phyloP scores from a whole-genome alignment of 2,888 invertebrate genomes.

The Muschampia plurimacula region DNA sequence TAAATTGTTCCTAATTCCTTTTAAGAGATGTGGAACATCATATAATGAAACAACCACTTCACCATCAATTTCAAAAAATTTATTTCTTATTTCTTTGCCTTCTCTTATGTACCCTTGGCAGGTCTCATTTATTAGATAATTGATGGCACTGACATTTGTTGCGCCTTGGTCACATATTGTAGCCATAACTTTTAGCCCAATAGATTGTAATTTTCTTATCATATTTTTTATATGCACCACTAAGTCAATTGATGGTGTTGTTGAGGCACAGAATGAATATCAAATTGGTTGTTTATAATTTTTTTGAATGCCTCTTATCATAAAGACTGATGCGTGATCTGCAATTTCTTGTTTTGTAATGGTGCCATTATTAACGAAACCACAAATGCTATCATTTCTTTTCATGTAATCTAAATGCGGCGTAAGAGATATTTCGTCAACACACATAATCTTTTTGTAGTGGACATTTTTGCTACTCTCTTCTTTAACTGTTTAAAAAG shows the following conservation, averaged over 20 bases:
- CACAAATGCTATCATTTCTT: neutral
- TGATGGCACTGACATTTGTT: neutral
- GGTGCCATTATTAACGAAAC: neutral
- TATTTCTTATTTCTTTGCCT: neutral
- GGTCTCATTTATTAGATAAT: slow-evolving; percentile 2
- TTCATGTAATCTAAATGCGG: neutral
- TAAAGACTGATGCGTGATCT: neutral
- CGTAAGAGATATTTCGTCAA: neutral
- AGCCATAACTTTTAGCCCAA: neutral
- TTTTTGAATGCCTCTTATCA: neutral
- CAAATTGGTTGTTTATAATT: neutral
- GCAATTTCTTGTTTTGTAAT: neutral
- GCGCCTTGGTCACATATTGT: slow-evolving; percentile 1
- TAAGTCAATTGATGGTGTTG: neutral
- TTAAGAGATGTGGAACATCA: neutral
- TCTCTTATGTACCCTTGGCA: neutral
- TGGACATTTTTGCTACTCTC: neutral
- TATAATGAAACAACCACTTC: neutral
- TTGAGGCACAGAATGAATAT: neutral
- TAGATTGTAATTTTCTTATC: neutral
- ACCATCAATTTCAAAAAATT: neutral
- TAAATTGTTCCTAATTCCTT: neutral
- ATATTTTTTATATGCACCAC: neutral
- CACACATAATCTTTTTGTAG: neutral
- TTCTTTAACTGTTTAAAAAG: slow-evolving; percentile 2